These are phyloP conservation scores for Xestia sexstrigata DNA, from an alignment of 2,888 invertebrate genomes.

Conservation along the genomic window DNA sequence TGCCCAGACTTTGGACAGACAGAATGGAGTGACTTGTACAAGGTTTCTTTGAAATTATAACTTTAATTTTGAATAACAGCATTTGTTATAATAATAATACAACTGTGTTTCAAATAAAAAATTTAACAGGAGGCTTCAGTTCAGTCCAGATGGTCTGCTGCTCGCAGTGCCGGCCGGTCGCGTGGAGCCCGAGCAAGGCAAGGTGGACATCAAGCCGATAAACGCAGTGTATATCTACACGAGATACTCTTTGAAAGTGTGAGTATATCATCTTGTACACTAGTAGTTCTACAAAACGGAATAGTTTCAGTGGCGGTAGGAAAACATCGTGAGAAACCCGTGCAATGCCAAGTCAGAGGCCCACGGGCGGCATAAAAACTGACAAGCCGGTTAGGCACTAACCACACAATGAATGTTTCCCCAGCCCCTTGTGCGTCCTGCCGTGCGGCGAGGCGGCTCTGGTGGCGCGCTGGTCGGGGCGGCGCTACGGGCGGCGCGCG, in stretches of 20 bases:
- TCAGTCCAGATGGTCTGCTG: constrained; percentile 97
- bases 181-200: constrained; percentile 92
- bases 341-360: no score
- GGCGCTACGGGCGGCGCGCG: constrained; percentile 92
- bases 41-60: not conserved
- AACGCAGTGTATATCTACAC: constrained; percentile 91
- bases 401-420: not conserved
- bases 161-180: constrained; percentile 98
- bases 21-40: not conserved
- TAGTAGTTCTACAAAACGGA: not conserved
- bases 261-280: constrained; percentile 69
- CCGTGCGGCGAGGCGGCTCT: constrained; percentile 96
- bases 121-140: constrained; percentile 93
- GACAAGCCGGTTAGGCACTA: no score
- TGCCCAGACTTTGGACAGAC: not conserved
- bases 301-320: not conserved
- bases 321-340: no score
- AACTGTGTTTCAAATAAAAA: not conserved
- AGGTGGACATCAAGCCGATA: constrained; percentile 90
- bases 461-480: constrained; percentile 95
- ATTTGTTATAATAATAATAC: not conserved
- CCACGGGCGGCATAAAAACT: no score
- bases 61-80: not conserved
- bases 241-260: constrained; percentile 91
- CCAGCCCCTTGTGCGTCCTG: constrained; percentile 94